These are phyloP conservation scores for Leptopterna dolabrata DNA, from an alignment of 2,888 invertebrate genomes.

Conservation along the genomic window DNA sequence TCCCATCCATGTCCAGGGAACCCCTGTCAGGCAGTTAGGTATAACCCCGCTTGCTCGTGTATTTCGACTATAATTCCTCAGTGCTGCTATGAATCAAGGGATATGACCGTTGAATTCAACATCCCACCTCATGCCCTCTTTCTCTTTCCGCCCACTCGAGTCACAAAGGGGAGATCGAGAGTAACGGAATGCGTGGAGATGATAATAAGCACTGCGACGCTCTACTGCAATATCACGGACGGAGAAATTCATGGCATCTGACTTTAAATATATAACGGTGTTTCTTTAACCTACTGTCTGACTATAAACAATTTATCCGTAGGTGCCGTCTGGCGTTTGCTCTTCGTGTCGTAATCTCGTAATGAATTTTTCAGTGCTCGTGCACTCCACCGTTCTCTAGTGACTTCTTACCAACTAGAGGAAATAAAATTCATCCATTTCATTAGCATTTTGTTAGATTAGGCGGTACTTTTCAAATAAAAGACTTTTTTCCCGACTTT, in stretches of 20 bases:
- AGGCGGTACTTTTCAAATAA: too few relatives aligned
- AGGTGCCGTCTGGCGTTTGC: background rate
- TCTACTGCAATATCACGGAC: background rate
- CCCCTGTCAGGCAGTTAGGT: too few relatives aligned
- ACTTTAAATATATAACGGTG: background rate
- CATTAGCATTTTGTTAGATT: too few relatives aligned
- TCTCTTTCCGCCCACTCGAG: background rate
- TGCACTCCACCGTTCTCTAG: too few relatives aligned
- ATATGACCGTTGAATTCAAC: slow-evolving; percentile 44
- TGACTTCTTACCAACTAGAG: too few relatives aligned
- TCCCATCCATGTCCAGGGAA: background rate
- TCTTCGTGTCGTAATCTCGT: too few relatives aligned
- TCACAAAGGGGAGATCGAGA: background rate
- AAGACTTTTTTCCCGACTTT: too few relatives aligned
- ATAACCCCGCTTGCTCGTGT: background rate
- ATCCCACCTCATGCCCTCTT: background rate
- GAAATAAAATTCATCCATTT: too few relatives aligned
- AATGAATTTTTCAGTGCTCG: too few relatives aligned
- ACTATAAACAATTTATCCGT: background rate
- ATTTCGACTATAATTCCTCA: slow-evolving; percentile 19
- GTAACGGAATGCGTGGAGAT: background rate
- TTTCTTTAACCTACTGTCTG: background rate
- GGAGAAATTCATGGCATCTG: background rate
- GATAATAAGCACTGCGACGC: background rate
- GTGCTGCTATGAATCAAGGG: slow-evolving; percentile 23